Conservation (phyloP, 2,797 vertebrate genomes). For the Chaunax sp. region DNA sequence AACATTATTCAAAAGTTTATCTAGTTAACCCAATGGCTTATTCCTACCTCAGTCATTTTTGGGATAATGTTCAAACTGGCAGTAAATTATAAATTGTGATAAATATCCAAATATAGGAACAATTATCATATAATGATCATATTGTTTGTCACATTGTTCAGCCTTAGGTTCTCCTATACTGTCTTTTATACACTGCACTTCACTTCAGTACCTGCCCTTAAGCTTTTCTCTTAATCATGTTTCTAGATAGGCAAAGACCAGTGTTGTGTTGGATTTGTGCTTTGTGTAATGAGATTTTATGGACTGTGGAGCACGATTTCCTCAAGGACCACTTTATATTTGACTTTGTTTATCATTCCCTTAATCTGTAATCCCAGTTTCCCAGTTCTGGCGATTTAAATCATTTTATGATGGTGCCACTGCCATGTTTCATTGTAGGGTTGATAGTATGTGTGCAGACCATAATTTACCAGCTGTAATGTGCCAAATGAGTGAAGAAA, state of each 20-base stretch:
- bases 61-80: no score
- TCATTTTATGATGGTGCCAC: not conserved
- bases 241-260: not conserved
- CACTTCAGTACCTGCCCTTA: not conserved
- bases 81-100: no score
- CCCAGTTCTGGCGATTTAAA: not conserved
- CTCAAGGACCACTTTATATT: conserved; percentile 4
- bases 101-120: no score
- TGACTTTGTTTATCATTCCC: not conserved
- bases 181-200: not conserved
- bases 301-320: conserved; percentile 1
- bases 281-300: not conserved
- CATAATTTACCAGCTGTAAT: conserved; percentile 1
- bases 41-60: no score
- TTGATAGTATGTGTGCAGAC: not conserved
- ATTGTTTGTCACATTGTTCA: no score
- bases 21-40: no score
- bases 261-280: not conserved
- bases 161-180: not conserved
- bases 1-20: no score
- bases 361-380: not conserved
- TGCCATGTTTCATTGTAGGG: not conserved
- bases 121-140: not conserved
- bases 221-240: not conserved
- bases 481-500: not conserved